phyloP scores from a whole-genome alignment of 2,888 invertebrate species.

The Melanotus villosus region DNA sequence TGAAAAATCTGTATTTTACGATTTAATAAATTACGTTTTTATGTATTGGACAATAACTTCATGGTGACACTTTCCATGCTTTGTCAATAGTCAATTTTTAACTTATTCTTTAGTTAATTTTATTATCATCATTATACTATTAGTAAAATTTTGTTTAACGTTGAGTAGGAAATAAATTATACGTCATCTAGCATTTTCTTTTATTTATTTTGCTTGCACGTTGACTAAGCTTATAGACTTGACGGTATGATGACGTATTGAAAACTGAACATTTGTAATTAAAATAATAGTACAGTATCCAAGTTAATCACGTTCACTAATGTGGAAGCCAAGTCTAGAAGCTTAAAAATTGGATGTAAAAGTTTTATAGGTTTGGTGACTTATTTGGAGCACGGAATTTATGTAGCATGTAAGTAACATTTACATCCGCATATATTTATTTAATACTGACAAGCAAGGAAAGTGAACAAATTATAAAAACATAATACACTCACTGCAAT shows the following conservation, averaged over 20 bases:
- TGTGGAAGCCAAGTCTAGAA: constrained; percentile 6
- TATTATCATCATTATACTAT: constrained; percentile 23
- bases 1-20: constrained; percentile 6
- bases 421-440: constrained; percentile 16
- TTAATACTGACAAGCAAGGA: constrained; percentile 33
- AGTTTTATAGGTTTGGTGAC: constrained; percentile 10
- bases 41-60: constrained; percentile 28
- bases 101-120: constrained; percentile 32
- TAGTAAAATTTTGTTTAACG: constrained; percentile 8
- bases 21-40: constrained; percentile 1
- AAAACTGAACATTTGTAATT: too few species aligned
- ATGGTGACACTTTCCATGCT: constrained; percentile 39
- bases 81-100: constrained; percentile 32
- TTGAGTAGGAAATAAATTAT: constrained; percentile 14
- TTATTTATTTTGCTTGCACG: constrained; percentile 12
- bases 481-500: background rate
- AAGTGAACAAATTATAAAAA: constrained; percentile 39
- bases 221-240: constrained; percentile 14
- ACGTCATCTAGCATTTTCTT: constrained; percentile 4
- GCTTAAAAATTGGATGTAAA: constrained; percentile 2
- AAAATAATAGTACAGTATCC: background rate
- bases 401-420: constrained; percentile 37
- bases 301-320: too few species aligned
- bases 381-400: constrained; percentile 34
- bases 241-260: background rate